These are phyloP conservation scores for Poeciliopsis prolifica DNA, from an alignment of 2,113 vertebrate species.

Conservation along the genomic window DNA sequence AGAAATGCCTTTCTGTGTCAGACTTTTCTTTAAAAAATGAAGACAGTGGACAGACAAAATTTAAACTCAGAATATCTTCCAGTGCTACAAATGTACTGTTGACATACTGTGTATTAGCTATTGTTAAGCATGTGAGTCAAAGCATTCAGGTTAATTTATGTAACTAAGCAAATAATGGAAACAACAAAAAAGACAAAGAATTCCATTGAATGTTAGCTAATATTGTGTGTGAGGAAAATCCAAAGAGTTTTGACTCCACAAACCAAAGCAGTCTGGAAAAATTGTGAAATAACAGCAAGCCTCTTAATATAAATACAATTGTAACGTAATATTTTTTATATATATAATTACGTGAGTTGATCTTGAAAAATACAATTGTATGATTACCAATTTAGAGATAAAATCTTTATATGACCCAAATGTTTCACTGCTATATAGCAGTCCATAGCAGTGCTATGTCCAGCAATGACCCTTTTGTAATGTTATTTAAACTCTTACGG, in stretches of 20 bases:
- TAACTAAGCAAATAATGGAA: not conserved
- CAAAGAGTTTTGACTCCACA: not conserved
- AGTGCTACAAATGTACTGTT: not conserved
- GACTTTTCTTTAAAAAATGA: not conserved
- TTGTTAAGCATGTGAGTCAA: not conserved
- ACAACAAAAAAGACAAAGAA: not conserved
- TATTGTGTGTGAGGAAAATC: not conserved
- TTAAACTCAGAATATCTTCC: not conserved
- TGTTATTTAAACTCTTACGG: no score
- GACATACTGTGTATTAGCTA: not conserved
- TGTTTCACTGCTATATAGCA: no score
- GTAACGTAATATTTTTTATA: no score
- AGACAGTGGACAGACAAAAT: not conserved
- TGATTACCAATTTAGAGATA: no score
- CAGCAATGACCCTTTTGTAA: no score
- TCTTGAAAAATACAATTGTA: no score
- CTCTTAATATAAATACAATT: no score
- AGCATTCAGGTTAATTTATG: not conserved
- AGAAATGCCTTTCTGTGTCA: not conserved
- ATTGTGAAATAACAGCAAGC: no score
- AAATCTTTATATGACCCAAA: no score
- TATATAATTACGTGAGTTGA: no score
- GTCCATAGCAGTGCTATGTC: no score
- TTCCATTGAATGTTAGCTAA: not conserved
- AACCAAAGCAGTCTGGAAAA: no score